Base-by-base conservation (phyloP, 92 coral and sea anemone genomes). In the Phymanthus crucifer region DNA sequence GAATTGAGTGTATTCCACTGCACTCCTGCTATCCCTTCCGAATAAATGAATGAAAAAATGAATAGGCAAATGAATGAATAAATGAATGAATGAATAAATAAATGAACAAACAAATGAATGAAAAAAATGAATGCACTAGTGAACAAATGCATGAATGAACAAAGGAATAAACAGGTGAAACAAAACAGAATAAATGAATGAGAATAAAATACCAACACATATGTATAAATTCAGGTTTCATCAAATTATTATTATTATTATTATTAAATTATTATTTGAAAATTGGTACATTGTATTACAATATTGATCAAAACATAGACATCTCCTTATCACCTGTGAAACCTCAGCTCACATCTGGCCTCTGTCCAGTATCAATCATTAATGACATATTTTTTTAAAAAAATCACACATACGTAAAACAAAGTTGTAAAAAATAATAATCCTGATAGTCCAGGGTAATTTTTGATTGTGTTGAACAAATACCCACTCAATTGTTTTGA, bases 341-440 rank as follows among this genome's bases (percentile, higher is more conserved):
- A 5, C 70, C 3, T 56, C 65, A 35, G 50, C 52, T 76, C 52
- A 76, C 80, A 76, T 54, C 34, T 76, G 80, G 80, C 80, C 19
- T 19, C 3, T 33, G 11, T 56, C 80, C 80, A 76, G 40, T 35
- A 56, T 76, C 2, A 76, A 76, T 31, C 3, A 19, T 58, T 58
- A 57, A 76, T 54, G 80, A 36, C 26, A 33, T 35, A 6, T 19
- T 33, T 54, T 54, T 19, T 29, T n/a, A n/a, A n/a, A n/a, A n/a
- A 54, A n/a, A 52, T 52, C 61, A 54, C 21, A 3, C 2, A 21
- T 54, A 21, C 11, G 36, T 7, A 70, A 70, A 66, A 29, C 40
- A 66, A 56, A 76, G 0, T 33, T 37, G 32, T 8, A 8, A 36
- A 57, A 19, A 76, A 73, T 8, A 68, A 70, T 21, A 54, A 54